Evolutionary conservation across 2,888 invertebrate species (phyloP).

Genomic region (Vanessa cardui): DNA sequence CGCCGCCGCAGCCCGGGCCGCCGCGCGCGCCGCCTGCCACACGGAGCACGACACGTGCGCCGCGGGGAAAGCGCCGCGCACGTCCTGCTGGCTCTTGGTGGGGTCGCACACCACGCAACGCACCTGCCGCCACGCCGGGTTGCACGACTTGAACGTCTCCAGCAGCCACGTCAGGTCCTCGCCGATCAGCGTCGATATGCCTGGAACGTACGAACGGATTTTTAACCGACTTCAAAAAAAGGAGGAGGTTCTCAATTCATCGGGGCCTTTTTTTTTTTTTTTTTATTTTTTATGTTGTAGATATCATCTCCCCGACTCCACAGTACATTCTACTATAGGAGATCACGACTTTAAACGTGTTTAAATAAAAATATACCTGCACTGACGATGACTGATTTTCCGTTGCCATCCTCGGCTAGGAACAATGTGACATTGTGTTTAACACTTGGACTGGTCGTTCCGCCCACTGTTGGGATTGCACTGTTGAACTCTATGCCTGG

Average conservation of each 20-base stretch:
- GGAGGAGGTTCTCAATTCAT: too few relatives aligned
- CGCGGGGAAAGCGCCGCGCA: constrained; percentile 65
- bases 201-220: constrained; percentile 46
- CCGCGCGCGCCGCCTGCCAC: constrained; percentile 71
- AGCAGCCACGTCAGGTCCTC: constrained; percentile 75
- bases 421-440: constrained; percentile 75
- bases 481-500: constrained; percentile 75
- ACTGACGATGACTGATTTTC: constrained; percentile 78
- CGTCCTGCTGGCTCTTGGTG: constrained; percentile 69
- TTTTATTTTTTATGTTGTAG: too few relatives aligned
- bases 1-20: constrained; percentile 48
- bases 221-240: too few relatives aligned
- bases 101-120: constrained; percentile 77
- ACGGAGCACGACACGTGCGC: constrained; percentile 76
- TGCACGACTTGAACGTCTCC: constrained; percentile 79
- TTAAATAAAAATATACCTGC: constrained; percentile 56
- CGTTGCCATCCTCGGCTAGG: constrained; percentile 78
- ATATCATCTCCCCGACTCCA: too few relatives aligned
- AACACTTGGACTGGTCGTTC: constrained; percentile 57
- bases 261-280: too few relatives aligned
- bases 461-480: constrained; percentile 57
- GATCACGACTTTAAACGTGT: too few relatives aligned
- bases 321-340: too few relatives aligned
- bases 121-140: constrained; percentile 79
- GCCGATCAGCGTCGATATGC: constrained; percentile 76